Base-by-base conservation (phyloP, 2,888 invertebrate genomes). In the Nysson spinosus region DNA sequence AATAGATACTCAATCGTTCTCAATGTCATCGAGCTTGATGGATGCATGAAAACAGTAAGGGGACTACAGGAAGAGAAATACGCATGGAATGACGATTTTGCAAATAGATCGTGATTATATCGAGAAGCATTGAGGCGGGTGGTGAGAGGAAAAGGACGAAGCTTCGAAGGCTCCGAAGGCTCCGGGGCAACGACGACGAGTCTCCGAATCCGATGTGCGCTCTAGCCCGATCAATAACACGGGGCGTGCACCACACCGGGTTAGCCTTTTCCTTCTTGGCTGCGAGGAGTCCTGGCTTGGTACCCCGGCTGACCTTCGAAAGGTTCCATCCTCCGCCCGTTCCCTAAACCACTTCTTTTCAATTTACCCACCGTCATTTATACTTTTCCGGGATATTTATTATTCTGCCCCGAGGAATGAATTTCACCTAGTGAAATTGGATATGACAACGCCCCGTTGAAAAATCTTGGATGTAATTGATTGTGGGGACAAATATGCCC, bases 141-240 rank as follows among this genome's bases (percentile, higher is more conserved):
- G 47, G 39, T 47, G 51, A 58, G 54, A 74, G 65, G 39, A 67
- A n/a, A 69, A 64, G 64, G 51, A 70, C 61, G 69, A 65, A 28
- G 60, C 47, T 50, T n/a, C n/a, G n/a, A n/a, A n/a, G 49, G 43
- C 34, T 22, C 30, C 54, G 60, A 63, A 72, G 72, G 71, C 76
- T 62, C 68, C 70, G 42, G 70, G 70, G 70, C 60, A 64, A 58
- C 69, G 57, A 40, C 67, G 67, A 65, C 72, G 78, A 77, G 72
- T 64, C 77, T 80, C 77, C 78, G 78, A 81, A 83, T 79, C 79
- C 79, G 78, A 81, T 80, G 80, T 79, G 77, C 75, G 79, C 83
- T 79, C 70, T 74, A 72, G 69, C 62, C 72, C 84, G 85, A 85
- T 85, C 85, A 85, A 85, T 85, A 85, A 81, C 80, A 67, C 79